A percentile compares a stretch with the other conserved stretches of the same genome.
These are phyloP conservation scores for Pachliopta kotzebuea DNA, from an alignment of 2,888 invertebrate genomes.

Conservation along the genomic window DNA sequence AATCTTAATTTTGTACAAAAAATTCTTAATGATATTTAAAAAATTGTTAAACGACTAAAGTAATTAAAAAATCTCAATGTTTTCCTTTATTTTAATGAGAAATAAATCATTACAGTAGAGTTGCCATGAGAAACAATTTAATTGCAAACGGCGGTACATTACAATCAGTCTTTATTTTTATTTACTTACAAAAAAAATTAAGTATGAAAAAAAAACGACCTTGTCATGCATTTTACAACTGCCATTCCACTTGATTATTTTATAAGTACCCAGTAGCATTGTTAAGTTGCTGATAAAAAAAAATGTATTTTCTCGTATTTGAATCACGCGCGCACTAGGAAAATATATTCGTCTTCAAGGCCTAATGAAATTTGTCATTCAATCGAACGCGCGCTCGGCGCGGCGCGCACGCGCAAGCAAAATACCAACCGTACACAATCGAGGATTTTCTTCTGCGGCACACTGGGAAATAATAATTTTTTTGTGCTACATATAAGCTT, in stretches of 20 bases:
- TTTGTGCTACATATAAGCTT: not conserved
- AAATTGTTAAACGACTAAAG: not conserved
- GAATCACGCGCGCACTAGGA: slow-evolving; percentile 75
- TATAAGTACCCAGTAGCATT: slow-evolving; percentile 24
- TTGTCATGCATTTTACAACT: slow-evolving; percentile 29
- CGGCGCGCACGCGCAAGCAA: slow-evolving; percentile 54
- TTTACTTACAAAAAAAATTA: slow-evolving; percentile 16
- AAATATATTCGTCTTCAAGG: slow-evolving; percentile 69
- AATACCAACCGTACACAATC: slow-evolving; percentile 44
- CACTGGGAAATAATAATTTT: slow-evolving; percentile 42
- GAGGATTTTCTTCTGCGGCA: slow-evolving; percentile 67
- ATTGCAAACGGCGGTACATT: slow-evolving; percentile 11
- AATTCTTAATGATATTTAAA: not conserved
- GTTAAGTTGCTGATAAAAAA: slow-evolving; percentile 22
- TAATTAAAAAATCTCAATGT: not conserved
- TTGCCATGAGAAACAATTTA: slow-evolving; percentile 3
- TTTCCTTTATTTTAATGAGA: not conserved
- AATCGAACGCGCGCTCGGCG: slow-evolving; percentile 46
- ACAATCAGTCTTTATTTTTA: slow-evolving; percentile 10
- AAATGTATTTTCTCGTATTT: slow-evolving; percentile 50
- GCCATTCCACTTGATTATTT: slow-evolving; percentile 27
- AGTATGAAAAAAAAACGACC: slow-evolving; percentile 20
- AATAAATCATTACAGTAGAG: not conserved
- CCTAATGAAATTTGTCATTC: slow-evolving; percentile 76
- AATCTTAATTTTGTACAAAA: too few relatives aligned